Evolutionary conservation across 1,140 invertebrate genomes (phyloP).

Genomic region (Penaeus vannamei): DNA sequence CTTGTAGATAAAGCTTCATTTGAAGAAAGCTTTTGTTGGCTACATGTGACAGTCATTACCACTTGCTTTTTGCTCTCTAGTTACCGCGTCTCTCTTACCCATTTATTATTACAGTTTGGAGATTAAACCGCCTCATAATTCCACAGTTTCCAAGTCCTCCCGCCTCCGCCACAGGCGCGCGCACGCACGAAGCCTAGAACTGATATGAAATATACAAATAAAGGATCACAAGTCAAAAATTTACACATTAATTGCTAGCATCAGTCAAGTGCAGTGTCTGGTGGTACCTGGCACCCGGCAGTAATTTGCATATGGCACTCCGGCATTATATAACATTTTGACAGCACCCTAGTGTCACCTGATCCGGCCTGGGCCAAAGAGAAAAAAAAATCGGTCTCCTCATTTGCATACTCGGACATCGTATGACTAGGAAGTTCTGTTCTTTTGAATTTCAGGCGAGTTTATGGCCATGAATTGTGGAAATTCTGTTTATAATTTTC

Average conservation of each 20-base stretch:
- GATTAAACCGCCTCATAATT: too few species aligned
- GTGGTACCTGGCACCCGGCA: constrained; percentile 46
- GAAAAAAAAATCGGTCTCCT: constrained; percentile 53
- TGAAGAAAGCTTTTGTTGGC: constrained; percentile 53
- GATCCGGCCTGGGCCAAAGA: constrained; percentile 52
- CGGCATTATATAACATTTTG: constrained; percentile 65
- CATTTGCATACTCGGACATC: constrained; percentile 58
- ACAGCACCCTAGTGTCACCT: constrained; percentile 56
- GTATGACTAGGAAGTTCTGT: constrained; percentile 49
- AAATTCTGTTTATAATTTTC: constrained; percentile 20
- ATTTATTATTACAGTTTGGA: constrained; percentile 2
- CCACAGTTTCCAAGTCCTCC: neutral
- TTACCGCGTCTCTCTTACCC: constrained; percentile 45
- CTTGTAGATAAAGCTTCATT: constrained; percentile 19
- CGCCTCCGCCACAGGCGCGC: neutral
- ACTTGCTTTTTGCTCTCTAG: neutral
- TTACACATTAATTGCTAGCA: constrained; percentile 36
- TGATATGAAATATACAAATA: neutral
- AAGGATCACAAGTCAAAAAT: constrained; percentile 24
- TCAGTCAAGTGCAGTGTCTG: constrained; percentile 36
- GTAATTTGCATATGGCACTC: constrained; percentile 61
- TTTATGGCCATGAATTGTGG: constrained; percentile 19
- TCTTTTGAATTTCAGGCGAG: constrained; percentile 29
- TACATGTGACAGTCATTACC: constrained; percentile 53
- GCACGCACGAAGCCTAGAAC: too few species aligned